A percentile compares a stretch with the other conserved stretches of the same genome.
phyloP scores from a whole-genome alignment of 2,113 vertebrate species.

The Rhinopithecus roxellana region DNA sequence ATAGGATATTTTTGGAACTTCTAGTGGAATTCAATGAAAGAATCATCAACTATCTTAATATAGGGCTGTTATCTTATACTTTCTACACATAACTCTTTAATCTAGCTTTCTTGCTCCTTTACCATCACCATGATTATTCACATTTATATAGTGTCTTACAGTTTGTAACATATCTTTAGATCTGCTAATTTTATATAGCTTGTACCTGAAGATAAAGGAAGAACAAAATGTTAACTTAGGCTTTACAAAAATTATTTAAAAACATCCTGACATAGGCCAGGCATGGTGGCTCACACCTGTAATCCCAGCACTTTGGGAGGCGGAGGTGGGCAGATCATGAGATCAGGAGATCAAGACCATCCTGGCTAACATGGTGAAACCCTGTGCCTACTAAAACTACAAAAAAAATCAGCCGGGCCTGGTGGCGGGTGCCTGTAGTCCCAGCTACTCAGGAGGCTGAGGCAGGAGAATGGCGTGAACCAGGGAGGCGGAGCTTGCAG shows the following conservation, averaged over 20 bases:
- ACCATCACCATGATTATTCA: background rate
- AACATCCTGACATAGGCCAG: background rate
- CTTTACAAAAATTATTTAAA: background rate
- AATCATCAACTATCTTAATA: background rate
- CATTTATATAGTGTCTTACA: background rate
- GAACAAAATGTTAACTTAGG: background rate
- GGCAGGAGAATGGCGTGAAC: too few relatives aligned
- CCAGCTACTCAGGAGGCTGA: too few relatives aligned
- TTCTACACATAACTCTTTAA: background rate
- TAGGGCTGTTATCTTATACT: background rate
- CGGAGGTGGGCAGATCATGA: too few relatives aligned
- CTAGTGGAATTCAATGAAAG: background rate
- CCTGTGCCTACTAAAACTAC: too few relatives aligned
- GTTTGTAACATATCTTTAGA: background rate
- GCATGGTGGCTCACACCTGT: too few relatives aligned
- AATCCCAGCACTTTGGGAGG: too few relatives aligned
- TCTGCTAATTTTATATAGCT: constrained; percentile 2
- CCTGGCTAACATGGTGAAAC: too few relatives aligned
- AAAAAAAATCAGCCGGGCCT: too few relatives aligned
- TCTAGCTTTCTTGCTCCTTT: background rate
- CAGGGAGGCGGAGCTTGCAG: too few relatives aligned
- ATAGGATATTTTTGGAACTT: background rate
- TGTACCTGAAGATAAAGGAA: background rate
- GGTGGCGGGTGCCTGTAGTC: too few relatives aligned
- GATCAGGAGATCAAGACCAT: too few relatives aligned